Percentiles rank a stretch among this genome's conserved stretches.
Conservation (phyloP, 2,113 vertebrate genomes). For the Neodon shergylaensis region DNA sequence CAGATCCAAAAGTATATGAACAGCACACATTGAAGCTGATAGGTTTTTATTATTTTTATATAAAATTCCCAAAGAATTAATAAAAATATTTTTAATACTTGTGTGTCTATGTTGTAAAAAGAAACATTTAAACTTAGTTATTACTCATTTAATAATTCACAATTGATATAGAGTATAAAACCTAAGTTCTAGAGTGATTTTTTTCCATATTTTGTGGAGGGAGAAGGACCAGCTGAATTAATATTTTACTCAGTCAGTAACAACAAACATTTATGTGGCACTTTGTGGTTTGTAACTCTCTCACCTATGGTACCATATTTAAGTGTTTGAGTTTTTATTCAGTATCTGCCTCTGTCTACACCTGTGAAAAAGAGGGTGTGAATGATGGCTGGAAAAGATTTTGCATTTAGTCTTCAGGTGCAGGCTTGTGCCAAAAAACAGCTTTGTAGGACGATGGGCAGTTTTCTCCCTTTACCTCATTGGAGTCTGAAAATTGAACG, state of each 20-base stretch:
- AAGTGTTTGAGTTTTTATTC: neutral
- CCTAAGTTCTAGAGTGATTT: neutral
- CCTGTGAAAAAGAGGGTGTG: no score
- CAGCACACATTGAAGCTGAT: neutral
- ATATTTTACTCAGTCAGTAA: neutral
- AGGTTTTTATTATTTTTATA: neutral
- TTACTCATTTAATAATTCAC: conserved; percentile 6
- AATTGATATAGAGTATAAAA: conserved; percentile 29
- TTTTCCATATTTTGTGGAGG: neutral
- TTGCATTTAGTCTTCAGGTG: neutral
- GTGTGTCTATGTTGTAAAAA: neutral
- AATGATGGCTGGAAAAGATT: neutral
- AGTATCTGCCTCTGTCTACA: neutral
- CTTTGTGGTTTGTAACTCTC: neutral
- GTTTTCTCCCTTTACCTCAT: neutral
- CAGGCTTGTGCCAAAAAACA: neutral
- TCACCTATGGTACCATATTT: neutral
- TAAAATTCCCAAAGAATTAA: neutral
- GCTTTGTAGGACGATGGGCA: neutral
- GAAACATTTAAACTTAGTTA: neutral
- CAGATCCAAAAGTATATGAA: neutral
- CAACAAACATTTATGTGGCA: neutral
- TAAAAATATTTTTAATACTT: neutral
- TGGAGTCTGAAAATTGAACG: neutral
- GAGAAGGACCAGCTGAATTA: neutral